Percentiles rank a stretch among this genome's conserved stretches.
These are phyloP conservation scores for Panopea generosa DNA, from an alignment of 2,888 invertebrate species.

Conservation along the genomic window DNA sequence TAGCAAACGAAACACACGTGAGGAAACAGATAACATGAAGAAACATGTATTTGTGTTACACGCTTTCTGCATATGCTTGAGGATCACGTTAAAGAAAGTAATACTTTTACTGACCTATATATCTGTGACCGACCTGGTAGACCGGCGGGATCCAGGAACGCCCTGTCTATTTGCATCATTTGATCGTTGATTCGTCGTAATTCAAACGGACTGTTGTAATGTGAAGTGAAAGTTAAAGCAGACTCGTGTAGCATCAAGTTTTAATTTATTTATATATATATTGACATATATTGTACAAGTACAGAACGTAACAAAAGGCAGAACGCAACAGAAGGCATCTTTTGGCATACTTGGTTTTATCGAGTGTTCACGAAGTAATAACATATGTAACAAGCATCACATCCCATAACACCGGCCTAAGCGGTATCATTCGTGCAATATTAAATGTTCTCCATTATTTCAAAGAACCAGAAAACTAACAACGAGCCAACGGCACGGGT, in stretches of 20 bases:
- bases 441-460: too few relatives aligned
- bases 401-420: too few relatives aligned
- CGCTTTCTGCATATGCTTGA: too few relatives aligned
- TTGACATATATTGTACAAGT: not conserved
- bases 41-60: too few relatives aligned
- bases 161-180: conserved; percentile 60
- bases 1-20: too few relatives aligned
- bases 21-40: too few relatives aligned
- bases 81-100: too few relatives aligned
- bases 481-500: too few relatives aligned
- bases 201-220: conserved; percentile 40
- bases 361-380: too few relatives aligned
- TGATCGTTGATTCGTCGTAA: conserved; percentile 62
- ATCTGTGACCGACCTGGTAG: conserved; percentile 54
- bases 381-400: too few relatives aligned
- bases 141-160: conserved; percentile 62
- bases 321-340: not conserved
- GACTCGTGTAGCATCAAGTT: not conserved
- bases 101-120: conserved; percentile 40
- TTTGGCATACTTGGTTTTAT: not conserved
- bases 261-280: not conserved
- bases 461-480: too few relatives aligned
- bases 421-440: not conserved
- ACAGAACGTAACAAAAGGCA: not conserved
- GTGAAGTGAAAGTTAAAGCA: not conserved